These are phyloP conservation scores for Stenodera caucasica DNA, from an alignment of 2,888 invertebrate genomes.

Conservation along the genomic window DNA sequence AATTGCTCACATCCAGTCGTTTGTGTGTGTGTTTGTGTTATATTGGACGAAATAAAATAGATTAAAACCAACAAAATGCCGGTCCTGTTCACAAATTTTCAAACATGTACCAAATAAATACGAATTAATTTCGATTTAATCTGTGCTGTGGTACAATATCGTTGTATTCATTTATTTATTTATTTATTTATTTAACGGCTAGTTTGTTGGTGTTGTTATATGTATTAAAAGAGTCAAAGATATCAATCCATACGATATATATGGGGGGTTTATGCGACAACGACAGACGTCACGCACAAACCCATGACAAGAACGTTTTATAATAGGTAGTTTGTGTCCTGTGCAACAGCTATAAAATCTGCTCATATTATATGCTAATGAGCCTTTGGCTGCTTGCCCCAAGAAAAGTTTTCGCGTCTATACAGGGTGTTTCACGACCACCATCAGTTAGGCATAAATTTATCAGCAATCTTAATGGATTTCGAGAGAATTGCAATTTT, in stretches of 20 bases:
- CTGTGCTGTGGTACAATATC: not conserved
- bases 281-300: constrained; percentile 33
- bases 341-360: constrained; percentile 32
- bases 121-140: constrained; percentile 3
- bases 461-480: no score
- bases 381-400: constrained; percentile 26
- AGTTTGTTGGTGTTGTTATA: not conserved
- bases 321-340: constrained; percentile 26
- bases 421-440: no score
- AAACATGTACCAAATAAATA: not conserved
- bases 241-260: constrained; percentile 3
- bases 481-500: no score
- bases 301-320: constrained; percentile 28
- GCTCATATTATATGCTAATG: constrained; percentile 36
- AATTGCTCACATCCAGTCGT: not conserved
- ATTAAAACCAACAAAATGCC: not conserved
- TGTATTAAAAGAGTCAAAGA: not conserved
- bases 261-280: constrained; percentile 11
- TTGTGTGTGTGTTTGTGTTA: not conserved
- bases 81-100: constrained; percentile 2
- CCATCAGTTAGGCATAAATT: no score
- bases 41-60: not conserved
- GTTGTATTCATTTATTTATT: not conserved
- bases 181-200: not conserved
- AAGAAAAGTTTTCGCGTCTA: constrained; percentile 20